Base-by-base conservation (phyloP, 2,113 vertebrate genomes). In the Tychaedon coryphoeus region DNA sequence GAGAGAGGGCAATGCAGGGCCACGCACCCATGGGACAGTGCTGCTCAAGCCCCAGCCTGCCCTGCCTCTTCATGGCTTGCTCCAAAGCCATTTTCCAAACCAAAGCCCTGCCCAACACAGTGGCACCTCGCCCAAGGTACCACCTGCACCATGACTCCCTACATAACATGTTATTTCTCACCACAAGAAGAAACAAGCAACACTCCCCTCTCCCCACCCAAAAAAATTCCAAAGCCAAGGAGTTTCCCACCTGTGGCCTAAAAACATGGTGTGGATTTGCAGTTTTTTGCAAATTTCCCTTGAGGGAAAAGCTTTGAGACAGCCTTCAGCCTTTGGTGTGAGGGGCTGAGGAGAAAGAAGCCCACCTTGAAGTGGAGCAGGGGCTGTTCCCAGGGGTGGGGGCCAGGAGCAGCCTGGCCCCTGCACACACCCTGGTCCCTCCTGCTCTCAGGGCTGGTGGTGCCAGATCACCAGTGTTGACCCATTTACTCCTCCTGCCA, bases 161-260 rank as follows among this genome's bases (percentile, higher is more conserved):
- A 14, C 8, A 48, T 40, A 83, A 77, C 53, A 47, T 0, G 0
- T 17, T 43, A 13, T 17, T 58, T 56, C 61, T 57, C 34, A 38
- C 85, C 22, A 36, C 74, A 85, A 36, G 58, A 51, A 82, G 19
- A 71, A 95, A 71, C 12, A 72, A 93, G 51, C 22, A 93, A 88
- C 43, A 36, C 19, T 81, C 31, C n/a, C 28, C 56, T 71, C 40
- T 86, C 50, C 31, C 19, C 67, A 79, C 17, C 19, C 67, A 28
- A 64, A 81, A 77, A 79, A 82, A 75, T 22, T 75, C 51, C 47
- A 58, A 87, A 70, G 65, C 47, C 65, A 54, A 90, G 31, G 67
- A 45, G n/a, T 9, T 94, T 89, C 87, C 79, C 76, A 40, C 20
- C 16, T 53, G 24, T 48, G 40, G 31, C 50, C 64, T 47, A 43